phyloP scores from a whole-genome alignment of 2,113 vertebrate genomes.

The Nannobrachium achirus region DNA sequence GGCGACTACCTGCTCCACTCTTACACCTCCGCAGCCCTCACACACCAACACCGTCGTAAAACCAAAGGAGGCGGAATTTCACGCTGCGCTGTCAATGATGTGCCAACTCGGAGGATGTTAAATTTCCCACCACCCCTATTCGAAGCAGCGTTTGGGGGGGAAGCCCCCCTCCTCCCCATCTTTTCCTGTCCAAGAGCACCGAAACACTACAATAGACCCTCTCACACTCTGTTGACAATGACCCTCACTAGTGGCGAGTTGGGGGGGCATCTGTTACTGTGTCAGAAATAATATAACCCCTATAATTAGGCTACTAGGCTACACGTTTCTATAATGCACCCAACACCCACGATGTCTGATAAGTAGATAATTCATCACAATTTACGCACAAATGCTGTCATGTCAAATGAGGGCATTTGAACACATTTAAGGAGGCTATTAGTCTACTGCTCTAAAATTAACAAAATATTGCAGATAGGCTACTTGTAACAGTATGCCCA shows the following conservation, averaged over 20 bases:
- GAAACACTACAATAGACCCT: conserved; percentile 73
- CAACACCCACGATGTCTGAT: no score
- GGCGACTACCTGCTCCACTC: conserved; percentile 68
- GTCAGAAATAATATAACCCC: conserved; percentile 50
- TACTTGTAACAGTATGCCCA: no score
- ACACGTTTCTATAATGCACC: no score
- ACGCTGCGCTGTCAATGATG: conserved; percentile 76
- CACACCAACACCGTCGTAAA: conserved; percentile 74
- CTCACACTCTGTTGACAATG: conserved; percentile 76
- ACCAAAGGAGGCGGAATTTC: conserved; percentile 82
- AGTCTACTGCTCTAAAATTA: no score
- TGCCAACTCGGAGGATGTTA: conserved; percentile 74
- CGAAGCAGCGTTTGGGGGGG: conserved; percentile 58
- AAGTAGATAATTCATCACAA: neutral
- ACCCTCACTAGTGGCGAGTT: conserved; percentile 72
- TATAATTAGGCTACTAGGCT: conserved; percentile 19
- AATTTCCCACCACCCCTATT: conserved; percentile 74
- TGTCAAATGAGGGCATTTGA: neutral
- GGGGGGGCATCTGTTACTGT: conserved; percentile 72
- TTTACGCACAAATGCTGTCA: neutral
- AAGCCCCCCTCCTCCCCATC: conserved; percentile 59
- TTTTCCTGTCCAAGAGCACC: conserved; percentile 66
- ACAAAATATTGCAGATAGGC: no score
- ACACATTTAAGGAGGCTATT: no score
- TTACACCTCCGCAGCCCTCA: conserved; percentile 77